These are phyloP conservation scores for Spisula solida DNA, from an alignment of 2,888 invertebrate species.

Conservation along the genomic window DNA sequence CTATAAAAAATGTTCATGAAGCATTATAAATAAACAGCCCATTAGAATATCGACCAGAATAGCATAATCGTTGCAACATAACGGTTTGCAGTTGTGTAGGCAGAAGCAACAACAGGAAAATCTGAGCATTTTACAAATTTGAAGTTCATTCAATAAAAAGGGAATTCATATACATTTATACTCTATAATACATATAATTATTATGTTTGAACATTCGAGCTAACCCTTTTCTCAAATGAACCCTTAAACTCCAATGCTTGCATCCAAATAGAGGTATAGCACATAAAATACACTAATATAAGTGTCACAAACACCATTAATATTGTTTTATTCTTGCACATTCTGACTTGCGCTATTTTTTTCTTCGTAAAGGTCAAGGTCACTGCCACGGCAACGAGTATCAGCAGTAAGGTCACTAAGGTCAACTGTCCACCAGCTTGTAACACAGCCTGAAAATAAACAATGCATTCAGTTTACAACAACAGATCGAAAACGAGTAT, in stretches of 20 bases:
- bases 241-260: conserved; percentile 81
- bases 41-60: no score
- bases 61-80: no score
- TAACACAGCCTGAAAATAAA: conserved; percentile 74
- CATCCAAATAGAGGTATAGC: conserved; percentile 84
- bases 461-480: background rate
- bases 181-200: background rate
- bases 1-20: no score
- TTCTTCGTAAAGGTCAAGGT: conserved; percentile 72
- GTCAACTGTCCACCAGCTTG: conserved; percentile 73
- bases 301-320: conserved; percentile 79
- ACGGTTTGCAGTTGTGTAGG: no score
- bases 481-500: no score
- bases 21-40: no score
- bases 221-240: conserved; percentile 77
- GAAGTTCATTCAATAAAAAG: background rate
- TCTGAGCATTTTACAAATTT: background rate
- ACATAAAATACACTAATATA: conserved; percentile 82
- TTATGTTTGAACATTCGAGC: conserved; percentile 62
- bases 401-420: conserved; percentile 67
- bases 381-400: conserved; percentile 62
- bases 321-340: conserved; percentile 81
- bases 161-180: background rate
- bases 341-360: conserved; percentile 72
- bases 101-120: background rate